Evolutionary conservation across 1,140 invertebrate genomes (phyloP).

Genomic region (Apis florea): DNA sequence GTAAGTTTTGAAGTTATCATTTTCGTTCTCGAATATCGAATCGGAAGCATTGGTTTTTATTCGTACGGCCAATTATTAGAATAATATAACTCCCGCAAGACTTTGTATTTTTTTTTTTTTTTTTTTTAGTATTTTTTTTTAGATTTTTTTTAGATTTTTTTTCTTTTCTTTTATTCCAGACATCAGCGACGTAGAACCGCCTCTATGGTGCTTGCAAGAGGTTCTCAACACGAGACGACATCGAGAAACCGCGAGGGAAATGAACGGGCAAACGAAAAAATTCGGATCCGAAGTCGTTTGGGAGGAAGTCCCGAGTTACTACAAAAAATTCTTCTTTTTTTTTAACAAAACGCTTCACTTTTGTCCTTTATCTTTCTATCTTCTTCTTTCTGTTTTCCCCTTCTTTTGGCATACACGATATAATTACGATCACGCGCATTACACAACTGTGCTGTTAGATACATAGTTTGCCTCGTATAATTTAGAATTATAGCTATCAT

Average conservation of each 20-base stretch:
- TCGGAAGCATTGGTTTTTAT: not conserved
- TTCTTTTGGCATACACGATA: slow-evolving; percentile 7
- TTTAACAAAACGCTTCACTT: not conserved
- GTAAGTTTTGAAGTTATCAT: too few species aligned
- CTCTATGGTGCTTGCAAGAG: not conserved
- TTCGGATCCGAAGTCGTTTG: not conserved
- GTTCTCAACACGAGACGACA: slow-evolving; percentile 23
- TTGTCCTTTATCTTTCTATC: not conserved
- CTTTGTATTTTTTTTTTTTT: not conserved
- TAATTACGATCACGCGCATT: not conserved
- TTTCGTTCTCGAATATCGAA: not conserved
- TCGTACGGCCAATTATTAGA: not conserved
- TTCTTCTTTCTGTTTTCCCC: not conserved
- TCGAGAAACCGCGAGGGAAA: slow-evolving; percentile 43
- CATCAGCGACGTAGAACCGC: not conserved
- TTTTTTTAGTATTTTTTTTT: not conserved
- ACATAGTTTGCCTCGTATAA: not conserved
- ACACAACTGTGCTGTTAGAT: not conserved
- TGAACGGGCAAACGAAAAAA: slow-evolving; percentile 23
- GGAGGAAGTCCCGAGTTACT: slow-evolving; percentile 28
- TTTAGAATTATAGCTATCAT: slow-evolving; percentile 33
- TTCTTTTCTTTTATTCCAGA: not conserved
- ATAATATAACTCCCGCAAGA: not conserved
- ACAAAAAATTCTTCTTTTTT: not conserved
- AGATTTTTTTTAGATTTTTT: not conserved